Evolutionary conservation across 1,140 invertebrate species (phyloP), one percentile per base, ranked within the genome.

Genomic region (Camponotus vicinus): DNA sequence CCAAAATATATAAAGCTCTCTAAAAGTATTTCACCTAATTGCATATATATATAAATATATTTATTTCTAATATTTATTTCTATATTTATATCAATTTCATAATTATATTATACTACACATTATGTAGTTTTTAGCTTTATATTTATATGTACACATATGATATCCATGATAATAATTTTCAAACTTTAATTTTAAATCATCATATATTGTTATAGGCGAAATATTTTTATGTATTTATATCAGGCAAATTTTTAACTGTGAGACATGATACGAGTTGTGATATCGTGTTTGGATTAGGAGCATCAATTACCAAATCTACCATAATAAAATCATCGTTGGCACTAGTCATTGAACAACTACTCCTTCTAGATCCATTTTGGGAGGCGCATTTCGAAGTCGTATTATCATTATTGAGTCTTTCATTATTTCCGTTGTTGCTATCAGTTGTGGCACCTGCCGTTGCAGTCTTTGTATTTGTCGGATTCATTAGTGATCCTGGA

Each of bases 311-410:
- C 96, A 97, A 96, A 94, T 97, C 97, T 95, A 97, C 96, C 96
- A 97, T 97, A 93, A 97, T 97, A 96, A 97, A 97, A 94, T 97
- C 97, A 89, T 97, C 97, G 88, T 96, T 95, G 73, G 95, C 95
- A 88, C 96, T 96, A 64, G 95, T 95, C 92, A 96, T 94, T 32
- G 96, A 96, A 87, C 95, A 94, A 89, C 95, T 96, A 88, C 95
- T 95, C 86, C 95, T 92, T 90, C 95, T 94, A 32, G 94, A 95
- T 77, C 92, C 94, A 78, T 93, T 95, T 87, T 93, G 93, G 27
- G 95, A 95, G 87, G 93, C 92, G 85, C 93, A 95, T 87, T 95
- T 95, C 15, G 93, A 91, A 42, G 91, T 93, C 55, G 91, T 86
- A 80, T 93, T 95, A 73, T 95, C 93, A 63, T 92, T 93, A 64